Conservation (phyloP, 2,113 vertebrate genomes). For the Brevimyrus niger region DNA sequence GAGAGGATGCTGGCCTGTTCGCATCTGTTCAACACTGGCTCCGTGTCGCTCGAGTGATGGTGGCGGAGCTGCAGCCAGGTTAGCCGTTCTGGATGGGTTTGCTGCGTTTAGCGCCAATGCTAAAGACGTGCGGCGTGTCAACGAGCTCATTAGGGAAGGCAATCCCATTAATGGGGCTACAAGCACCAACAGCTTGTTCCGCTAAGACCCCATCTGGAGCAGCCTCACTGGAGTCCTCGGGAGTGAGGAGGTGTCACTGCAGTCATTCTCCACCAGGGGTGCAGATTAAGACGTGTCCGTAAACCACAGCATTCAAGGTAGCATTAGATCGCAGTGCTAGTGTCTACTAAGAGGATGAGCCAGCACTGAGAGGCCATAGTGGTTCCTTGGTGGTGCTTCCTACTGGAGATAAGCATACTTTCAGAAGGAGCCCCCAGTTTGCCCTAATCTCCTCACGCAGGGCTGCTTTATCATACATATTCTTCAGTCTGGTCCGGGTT, state of each 20-base stretch:
- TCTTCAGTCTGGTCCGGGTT: slow-evolving; percentile 45
- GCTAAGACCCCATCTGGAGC: neutral
- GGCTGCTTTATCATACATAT: slow-evolving; percentile 40
- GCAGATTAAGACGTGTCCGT: slow-evolving; percentile 50
- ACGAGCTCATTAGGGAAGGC: neutral
- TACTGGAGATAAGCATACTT: slow-evolving; percentile 38
- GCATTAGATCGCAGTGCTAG: slow-evolving; percentile 54
- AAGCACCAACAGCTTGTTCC: neutral
- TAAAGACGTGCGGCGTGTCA: neutral
- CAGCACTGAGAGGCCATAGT: slow-evolving; percentile 29
- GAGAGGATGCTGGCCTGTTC: neutral
- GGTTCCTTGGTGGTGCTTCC: slow-evolving; percentile 28
- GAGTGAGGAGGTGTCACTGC: neutral
- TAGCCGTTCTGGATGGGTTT: neutral
- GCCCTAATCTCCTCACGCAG: slow-evolving; percentile 41
- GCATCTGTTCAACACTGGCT: neutral
- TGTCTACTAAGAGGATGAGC: slow-evolving; percentile 49
- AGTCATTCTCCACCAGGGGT: slow-evolving; percentile 19
- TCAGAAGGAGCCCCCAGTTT: slow-evolving; percentile 25
- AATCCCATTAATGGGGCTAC: neutral
- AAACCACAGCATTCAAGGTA: slow-evolving; percentile 55
- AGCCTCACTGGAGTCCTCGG: neutral
- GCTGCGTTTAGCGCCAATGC: neutral
- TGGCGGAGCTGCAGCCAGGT: neutral
- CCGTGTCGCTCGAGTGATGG: neutral